Base-by-base conservation (phyloP, 1,140 invertebrate species). In the Telenomus remus region DNA sequence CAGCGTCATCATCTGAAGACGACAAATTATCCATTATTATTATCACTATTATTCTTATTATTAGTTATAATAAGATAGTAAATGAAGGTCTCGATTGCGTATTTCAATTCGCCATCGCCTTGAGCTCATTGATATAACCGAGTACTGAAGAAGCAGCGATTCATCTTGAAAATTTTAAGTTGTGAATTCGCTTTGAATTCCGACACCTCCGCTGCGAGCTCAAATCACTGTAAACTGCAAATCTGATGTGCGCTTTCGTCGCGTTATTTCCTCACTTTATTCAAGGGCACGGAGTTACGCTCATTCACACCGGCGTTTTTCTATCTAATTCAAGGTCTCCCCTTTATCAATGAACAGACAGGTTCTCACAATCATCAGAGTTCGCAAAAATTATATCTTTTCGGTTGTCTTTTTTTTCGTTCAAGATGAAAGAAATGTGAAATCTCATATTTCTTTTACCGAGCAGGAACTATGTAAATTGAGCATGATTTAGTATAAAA, bases 11-110 rank as follows among this genome's bases (percentile, higher is more conserved):
- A 57, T 53, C 65, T 65, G 69, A 73, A 55, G 76, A 74, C 76
- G 75, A 78, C 75, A 78, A 78, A 78, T 74, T 78, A 71, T 48
- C 60, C 65, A 78, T 78, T 70, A 78, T 74, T 74, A 78, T 74
- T 71, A 78, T 78, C 71, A 78, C 61, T 74, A 78, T 74, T 74
- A 70, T 73, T 74, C 65, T 70, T 78, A 78, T 27, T 27, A 78
- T 27, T 27, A 78, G 33, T 74, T 78, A 69, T 78, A 70, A 78
- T 78, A 74, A 78, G 76, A 78, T 74, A 74, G 70, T 54, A 57
- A 78, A 73, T 55, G 70, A 78, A 78, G 69, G 70, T 70, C 76
- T 78, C 64, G 76, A 78, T 78, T 78, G 76, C 76, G 60, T 78
- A 76, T 77, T 78, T 78, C 65, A 73, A 69, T 73, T 73, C 65